These are phyloP conservation scores for Trogon surrucura DNA, from an alignment of 2,113 vertebrate genomes.

Conservation along the genomic window DNA sequence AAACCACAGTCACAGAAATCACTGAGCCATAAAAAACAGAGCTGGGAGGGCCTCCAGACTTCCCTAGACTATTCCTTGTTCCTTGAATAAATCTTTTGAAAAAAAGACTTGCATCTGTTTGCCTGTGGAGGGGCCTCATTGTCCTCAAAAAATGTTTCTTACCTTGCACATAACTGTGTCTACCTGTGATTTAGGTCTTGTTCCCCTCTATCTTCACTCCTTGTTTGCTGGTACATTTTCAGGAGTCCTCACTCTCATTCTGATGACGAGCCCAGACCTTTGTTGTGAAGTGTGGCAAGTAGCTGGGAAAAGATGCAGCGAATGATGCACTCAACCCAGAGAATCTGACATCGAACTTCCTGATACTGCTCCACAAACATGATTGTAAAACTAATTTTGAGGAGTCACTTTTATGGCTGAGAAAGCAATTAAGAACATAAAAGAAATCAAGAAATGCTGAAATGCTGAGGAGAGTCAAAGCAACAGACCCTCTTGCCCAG, in stretches of 20 bases:
- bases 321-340: fast-evolving
- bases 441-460: not conserved
- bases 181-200: not conserved
- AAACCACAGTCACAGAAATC: slow-evolving; percentile 25
- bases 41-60: not conserved
- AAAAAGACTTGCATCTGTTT: not conserved
- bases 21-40: not conserved
- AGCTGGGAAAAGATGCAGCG: not conserved
- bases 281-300: not conserved
- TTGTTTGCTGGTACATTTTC: not conserved
- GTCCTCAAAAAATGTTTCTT: not conserved
- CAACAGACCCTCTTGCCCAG: not conserved
- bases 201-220: not conserved
- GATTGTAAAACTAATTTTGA: not conserved
- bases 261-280: not conserved
- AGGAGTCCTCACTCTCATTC: not conserved
- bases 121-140: not conserved
- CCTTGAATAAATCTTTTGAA: not conserved
- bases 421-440: not conserved
- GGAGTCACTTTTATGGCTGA: not conserved
- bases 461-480: not conserved
- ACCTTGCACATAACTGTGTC: not conserved
- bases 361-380: not conserved
- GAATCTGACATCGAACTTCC: not conserved
- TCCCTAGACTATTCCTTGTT: not conserved